A percentile compares a stretch with the other conserved stretches of the same genome.
phyloP scores from a whole-genome alignment of 2,113 vertebrate genomes.

The Glaucomys volans region DNA sequence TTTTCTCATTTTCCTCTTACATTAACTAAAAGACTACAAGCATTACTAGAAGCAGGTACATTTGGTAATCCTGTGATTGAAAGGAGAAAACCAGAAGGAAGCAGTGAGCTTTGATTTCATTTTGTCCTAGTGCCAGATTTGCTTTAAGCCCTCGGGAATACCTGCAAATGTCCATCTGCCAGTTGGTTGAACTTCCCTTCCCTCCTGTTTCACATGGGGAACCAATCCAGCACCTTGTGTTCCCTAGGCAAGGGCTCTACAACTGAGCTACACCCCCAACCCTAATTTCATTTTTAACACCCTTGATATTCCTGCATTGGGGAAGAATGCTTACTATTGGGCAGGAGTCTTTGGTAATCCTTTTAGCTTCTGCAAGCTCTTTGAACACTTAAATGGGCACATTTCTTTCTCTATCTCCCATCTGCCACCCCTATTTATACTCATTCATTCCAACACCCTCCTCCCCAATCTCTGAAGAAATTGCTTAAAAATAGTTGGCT shows the following conservation, averaged over 20 bases:
- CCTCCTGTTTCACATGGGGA: background rate
- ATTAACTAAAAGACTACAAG: background rate
- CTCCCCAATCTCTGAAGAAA: background rate
- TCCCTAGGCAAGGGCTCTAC: background rate
- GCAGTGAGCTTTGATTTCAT: background rate
- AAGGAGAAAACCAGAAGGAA: background rate
- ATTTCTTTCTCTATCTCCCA: background rate
- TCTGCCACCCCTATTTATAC: background rate
- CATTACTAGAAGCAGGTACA: background rate
- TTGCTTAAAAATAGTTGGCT: background rate
- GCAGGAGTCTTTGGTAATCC: background rate
- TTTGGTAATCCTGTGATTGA: background rate
- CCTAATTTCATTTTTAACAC: conserved; percentile 40
- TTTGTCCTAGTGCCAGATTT: background rate
- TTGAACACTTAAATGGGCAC: background rate
- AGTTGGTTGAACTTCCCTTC: background rate
- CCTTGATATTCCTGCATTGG: background rate
- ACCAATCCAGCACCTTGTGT: background rate
- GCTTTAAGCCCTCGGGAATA: background rate
- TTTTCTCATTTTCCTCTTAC: background rate
- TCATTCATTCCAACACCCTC: background rate
- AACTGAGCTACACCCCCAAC: too few species aligned
- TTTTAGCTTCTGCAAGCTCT: background rate
- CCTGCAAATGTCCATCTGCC: background rate
- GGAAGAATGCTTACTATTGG: background rate